Evolutionary conservation across 2,113 vertebrate species (phyloP).

Genomic region (Pseudonaja textilis): DNA sequence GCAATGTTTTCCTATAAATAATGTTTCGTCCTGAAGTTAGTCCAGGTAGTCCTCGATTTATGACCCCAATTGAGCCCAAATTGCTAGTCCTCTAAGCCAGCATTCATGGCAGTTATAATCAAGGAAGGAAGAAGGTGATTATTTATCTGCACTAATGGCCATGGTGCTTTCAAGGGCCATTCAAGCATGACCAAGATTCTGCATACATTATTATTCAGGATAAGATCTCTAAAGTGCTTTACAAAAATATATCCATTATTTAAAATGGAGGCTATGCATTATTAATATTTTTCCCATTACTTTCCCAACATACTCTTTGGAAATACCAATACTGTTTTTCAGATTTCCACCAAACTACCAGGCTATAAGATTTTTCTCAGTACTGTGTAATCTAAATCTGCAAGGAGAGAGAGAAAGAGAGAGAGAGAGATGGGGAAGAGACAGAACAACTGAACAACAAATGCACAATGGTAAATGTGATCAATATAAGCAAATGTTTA

Average conservation of each 20-base stretch:
- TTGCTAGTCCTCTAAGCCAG: not conserved
- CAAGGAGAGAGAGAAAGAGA: not conserved
- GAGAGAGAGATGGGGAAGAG: not conserved
- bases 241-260: slow-evolving; percentile 34
- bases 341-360: not conserved
- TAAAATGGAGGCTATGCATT: slow-evolving; percentile 29
- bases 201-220: not conserved
- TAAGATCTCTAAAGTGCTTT: slow-evolving; percentile 33
- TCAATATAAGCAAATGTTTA: not conserved
- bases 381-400: not conserved
- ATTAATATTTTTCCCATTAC: slow-evolving; percentile 37
- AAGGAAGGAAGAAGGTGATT: slow-evolving; percentile 10
- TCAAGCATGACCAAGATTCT: slow-evolving; percentile 39
- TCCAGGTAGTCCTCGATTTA: not conserved
- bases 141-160: slow-evolving; percentile 23
- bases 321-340: slow-evolving; percentile 29
- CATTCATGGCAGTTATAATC: not conserved
- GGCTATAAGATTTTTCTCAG: not conserved
- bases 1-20: not conserved
- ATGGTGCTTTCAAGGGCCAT: slow-evolving; percentile 10
- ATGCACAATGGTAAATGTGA: not conserved
- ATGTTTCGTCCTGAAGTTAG: not conserved
- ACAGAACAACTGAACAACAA: not conserved
- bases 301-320: slow-evolving; percentile 45
- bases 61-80: not conserved